Evolutionary conservation across 2,888 invertebrate species (phyloP).

Genomic region (Eupithecia tripunctaria): DNA sequence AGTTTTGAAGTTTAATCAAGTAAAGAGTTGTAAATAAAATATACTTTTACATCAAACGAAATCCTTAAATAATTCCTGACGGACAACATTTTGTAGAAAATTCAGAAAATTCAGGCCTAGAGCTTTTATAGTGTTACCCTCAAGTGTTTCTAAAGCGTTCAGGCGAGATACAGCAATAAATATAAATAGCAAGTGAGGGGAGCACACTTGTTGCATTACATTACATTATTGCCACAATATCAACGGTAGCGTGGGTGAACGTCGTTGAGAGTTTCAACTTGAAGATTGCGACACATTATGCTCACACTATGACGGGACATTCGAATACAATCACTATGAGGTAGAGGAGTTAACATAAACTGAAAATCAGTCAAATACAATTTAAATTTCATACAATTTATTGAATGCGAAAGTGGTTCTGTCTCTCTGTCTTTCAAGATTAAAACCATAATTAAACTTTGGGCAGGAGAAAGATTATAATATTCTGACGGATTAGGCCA

Average conservation of each 20-base stretch:
- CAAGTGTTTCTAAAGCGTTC: slow-evolving; percentile 11
- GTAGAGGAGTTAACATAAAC: not conserved
- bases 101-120: not conserved
- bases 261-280: slow-evolving; percentile 11
- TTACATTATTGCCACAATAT: slow-evolving; percentile 30
- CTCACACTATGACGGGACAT: not conserved
- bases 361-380: not conserved
- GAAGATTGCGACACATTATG: not conserved
- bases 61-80: not conserved
- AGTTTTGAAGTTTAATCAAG: not conserved
- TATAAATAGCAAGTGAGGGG: slow-evolving; percentile 23
- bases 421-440: not conserved
- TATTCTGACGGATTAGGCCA: too few relatives aligned
- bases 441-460: too few relatives aligned
- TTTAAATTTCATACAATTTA: not conserved
- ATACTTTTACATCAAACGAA: not conserved
- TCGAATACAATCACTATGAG: not conserved
- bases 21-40: not conserved
- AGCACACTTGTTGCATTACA: slow-evolving; percentile 34
- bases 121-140: not conserved
- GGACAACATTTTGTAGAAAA: not conserved
- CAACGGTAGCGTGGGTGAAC: slow-evolving; percentile 4
- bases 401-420: not conserved
- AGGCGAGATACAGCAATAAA: slow-evolving; percentile 20
- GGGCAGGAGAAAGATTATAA: too few relatives aligned